phyloP scores from a whole-genome alignment of 2,888 invertebrate species.

The Leucania comma region DNA sequence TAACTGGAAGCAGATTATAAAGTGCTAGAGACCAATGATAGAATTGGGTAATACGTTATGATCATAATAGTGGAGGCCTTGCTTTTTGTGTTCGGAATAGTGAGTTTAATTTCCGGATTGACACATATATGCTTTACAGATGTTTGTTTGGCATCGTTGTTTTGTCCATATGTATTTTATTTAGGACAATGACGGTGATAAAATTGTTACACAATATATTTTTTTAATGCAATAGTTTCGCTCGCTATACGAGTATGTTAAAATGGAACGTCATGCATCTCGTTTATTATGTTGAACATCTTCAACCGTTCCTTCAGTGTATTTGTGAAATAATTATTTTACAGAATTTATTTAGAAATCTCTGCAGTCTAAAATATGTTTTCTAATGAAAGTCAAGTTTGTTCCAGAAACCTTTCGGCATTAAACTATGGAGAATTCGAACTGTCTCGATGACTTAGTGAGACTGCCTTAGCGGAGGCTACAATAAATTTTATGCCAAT shows the following conservation, averaged over 20 bases:
- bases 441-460: conserved; percentile 51
- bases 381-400: conserved; percentile 32
- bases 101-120: conserved; percentile 18
- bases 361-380: conserved; percentile 3
- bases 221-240: neutral
- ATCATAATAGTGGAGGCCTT: neutral
- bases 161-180: neutral
- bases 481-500: conserved; percentile 52
- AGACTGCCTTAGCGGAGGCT: conserved; percentile 12
- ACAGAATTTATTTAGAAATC: conserved; percentile 22
- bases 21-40: neutral
- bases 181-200: neutral
- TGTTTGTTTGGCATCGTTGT: conserved; percentile 1
- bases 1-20: neutral
- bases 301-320: neutral
- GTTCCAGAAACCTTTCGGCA: conserved; percentile 49
- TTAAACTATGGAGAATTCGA: conserved; percentile 38
- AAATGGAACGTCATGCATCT: too few species aligned
- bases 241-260: neutral
- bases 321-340: neutral
- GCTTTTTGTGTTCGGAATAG: conserved; percentile 14
- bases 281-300: neutral
- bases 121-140: conserved; percentile 14
- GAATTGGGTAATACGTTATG: conserved; percentile 2
- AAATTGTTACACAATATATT: neutral